phyloP scores from a whole-genome alignment of 2,888 invertebrate genomes.

The Latrodectus elegans region DNA sequence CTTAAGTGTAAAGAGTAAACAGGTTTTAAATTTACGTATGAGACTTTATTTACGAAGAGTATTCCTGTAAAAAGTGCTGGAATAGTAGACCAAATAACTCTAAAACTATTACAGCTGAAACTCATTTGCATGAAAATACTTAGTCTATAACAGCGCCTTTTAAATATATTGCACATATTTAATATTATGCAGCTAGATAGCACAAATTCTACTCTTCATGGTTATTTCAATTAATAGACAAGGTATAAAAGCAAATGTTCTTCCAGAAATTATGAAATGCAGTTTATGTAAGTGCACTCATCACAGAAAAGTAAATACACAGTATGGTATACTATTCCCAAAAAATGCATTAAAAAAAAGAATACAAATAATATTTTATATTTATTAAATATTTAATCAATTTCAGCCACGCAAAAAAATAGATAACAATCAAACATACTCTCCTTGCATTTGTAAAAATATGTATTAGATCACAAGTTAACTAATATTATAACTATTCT shows the following conservation, averaged over 20 bases:
- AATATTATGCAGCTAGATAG: not conserved
- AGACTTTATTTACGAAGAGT: too few relatives aligned
- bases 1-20: not conserved
- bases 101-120: constrained; percentile 40
- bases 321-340: not conserved
- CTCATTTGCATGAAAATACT: constrained; percentile 13
- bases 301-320: constrained; percentile 2
- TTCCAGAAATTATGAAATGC: constrained; percentile 9
- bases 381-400: not conserved
- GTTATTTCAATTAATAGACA: not conserved
- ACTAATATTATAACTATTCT: not conserved
- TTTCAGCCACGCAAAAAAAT: not conserved
- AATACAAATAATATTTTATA: not conserved
- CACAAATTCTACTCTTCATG: not conserved
- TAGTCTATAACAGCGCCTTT: constrained; percentile 24
- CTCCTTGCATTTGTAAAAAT: not conserved
- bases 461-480: not conserved
- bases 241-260: constrained; percentile 12
- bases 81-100: constrained; percentile 33
- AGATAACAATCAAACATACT: not conserved
- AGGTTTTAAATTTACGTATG: not conserved
- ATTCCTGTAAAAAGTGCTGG: constrained; percentile 25
- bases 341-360: not conserved
- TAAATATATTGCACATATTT: constrained; percentile 48
- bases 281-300: constrained; percentile 2